Evolutionary conservation across 2,113 vertebrate genomes (phyloP).

Genomic region (Myxocyprinus asiaticus): DNA sequence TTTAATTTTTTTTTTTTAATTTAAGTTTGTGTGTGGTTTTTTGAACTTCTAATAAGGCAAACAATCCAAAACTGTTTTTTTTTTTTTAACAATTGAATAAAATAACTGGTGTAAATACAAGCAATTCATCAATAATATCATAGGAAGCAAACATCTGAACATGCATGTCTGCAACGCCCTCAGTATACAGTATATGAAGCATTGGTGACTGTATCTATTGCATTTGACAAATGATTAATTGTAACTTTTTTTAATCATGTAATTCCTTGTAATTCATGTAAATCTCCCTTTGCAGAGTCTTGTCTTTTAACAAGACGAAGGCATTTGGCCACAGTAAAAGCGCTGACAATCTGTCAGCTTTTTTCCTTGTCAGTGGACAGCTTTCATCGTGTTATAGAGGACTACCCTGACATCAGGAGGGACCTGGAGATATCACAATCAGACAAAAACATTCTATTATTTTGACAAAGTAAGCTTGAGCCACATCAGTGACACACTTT

Average conservation of each 20-base stretch:
- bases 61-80: too few species aligned
- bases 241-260: background rate
- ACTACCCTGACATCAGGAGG: conserved; percentile 64
- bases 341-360: conserved; percentile 65
- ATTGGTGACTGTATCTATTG: too few species aligned
- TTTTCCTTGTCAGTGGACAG: conserved; percentile 69
- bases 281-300: conserved; percentile 53
- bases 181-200: too few species aligned
- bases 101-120: too few species aligned
- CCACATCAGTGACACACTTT: background rate
- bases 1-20: too few species aligned
- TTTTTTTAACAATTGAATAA: too few species aligned
- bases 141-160: too few species aligned
- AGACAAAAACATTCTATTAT: conserved; percentile 45
- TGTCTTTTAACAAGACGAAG: conserved; percentile 68
- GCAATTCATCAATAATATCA: too few species aligned
- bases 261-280: background rate
- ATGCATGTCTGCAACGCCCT: too few species aligned
- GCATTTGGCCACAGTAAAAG: conserved; percentile 64
- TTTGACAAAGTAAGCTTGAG: background rate
- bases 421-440: conserved; percentile 61
- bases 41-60: too few species aligned
- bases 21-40: too few species aligned
- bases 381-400: conserved; percentile 60
- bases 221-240: too few species aligned